These are phyloP conservation scores for Protobothrops mucrosquamatus DNA, from an alignment of 2,113 vertebrate species.

Conservation along the genomic window DNA sequence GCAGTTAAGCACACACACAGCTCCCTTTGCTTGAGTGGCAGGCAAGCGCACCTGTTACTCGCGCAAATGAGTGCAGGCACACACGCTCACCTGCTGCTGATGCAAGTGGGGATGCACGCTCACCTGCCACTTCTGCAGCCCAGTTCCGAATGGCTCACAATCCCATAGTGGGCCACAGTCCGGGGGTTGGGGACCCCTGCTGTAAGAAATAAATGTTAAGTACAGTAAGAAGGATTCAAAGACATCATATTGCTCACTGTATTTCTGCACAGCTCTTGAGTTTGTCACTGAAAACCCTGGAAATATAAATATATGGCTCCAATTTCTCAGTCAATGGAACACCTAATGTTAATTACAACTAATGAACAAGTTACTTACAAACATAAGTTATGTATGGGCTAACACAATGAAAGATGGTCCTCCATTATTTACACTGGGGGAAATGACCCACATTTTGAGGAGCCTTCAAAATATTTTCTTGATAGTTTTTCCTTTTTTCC, in stretches of 20 bases:
- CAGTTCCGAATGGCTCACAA: not conserved
- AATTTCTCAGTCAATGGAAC: not conserved
- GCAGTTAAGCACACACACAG: no score
- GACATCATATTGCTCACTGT: not conserved
- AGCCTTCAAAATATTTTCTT: not conserved
- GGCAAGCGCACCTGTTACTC: not conserved
- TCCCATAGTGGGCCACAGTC: no score
- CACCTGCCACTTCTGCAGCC: not conserved
- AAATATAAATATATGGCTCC: not conserved
- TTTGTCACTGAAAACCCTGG: conserved; percentile 43
- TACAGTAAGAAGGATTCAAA: not conserved
- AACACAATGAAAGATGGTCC: not conserved
- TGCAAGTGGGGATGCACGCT: not conserved
- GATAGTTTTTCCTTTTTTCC: not conserved
- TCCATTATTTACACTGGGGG: not conserved
- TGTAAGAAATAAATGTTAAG: not conserved
- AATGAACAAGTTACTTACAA: not conserved
- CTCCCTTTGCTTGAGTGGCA: not conserved
- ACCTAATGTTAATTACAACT: not conserved
- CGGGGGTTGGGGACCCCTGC: not conserved
- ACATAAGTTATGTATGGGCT: not conserved
- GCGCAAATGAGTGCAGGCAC: not conserved
- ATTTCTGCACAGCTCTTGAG: conserved; percentile 52
- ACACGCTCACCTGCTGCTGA: not conserved
- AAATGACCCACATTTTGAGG: not conserved